Conservation (phyloP, 2,888 invertebrate species). For the Amphimallon solstitiale region DNA sequence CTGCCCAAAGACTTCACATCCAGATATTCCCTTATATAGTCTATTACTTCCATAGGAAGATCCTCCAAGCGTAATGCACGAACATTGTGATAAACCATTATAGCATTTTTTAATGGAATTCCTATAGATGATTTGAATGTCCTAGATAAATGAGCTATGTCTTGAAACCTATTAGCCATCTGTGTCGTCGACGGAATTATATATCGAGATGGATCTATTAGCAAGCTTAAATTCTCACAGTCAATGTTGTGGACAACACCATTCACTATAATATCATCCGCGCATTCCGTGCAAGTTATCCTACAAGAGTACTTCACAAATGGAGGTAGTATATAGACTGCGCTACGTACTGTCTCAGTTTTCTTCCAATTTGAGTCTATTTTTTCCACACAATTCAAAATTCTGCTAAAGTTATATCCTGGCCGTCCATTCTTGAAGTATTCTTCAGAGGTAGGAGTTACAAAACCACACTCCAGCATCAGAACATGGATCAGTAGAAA, state of each 20-base stretch:
- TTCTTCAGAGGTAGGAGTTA: slow-evolving; percentile 50
- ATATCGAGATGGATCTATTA: slow-evolving; percentile 56
- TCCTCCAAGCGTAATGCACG: slow-evolving; percentile 56
- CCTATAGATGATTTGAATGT: slow-evolving; percentile 56
- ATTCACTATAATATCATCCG: slow-evolving; percentile 58
- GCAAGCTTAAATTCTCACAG: slow-evolving; percentile 45
- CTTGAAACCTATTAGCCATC: slow-evolving; percentile 51
- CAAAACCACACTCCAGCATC: slow-evolving; percentile 60
- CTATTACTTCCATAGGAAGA: slow-evolving; percentile 61
- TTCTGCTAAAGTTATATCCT: slow-evolving; percentile 52
- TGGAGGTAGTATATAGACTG: slow-evolving; percentile 51
- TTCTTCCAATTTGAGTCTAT: slow-evolving; percentile 54
- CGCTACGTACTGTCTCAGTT: slow-evolving; percentile 45
- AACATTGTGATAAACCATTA: slow-evolving; percentile 44
- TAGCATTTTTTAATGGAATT: slow-evolving; percentile 53
- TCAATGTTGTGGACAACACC: slow-evolving; percentile 51
- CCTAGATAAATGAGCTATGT: slow-evolving; percentile 54
- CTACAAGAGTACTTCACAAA: slow-evolving; percentile 50
- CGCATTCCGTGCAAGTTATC: slow-evolving; percentile 49
- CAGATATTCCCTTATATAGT: slow-evolving; percentile 53
- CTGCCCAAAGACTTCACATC: slow-evolving; percentile 43
- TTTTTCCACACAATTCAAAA: slow-evolving; percentile 48
- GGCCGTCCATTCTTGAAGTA: slow-evolving; percentile 41
- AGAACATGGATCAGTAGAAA: slow-evolving; percentile 58
- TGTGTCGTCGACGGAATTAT: slow-evolving; percentile 41